Percentiles rank a stretch among this genome's conserved stretches.
Conservation (phyloP, 2,113 vertebrate species). For the Ameiurus melas region DNA sequence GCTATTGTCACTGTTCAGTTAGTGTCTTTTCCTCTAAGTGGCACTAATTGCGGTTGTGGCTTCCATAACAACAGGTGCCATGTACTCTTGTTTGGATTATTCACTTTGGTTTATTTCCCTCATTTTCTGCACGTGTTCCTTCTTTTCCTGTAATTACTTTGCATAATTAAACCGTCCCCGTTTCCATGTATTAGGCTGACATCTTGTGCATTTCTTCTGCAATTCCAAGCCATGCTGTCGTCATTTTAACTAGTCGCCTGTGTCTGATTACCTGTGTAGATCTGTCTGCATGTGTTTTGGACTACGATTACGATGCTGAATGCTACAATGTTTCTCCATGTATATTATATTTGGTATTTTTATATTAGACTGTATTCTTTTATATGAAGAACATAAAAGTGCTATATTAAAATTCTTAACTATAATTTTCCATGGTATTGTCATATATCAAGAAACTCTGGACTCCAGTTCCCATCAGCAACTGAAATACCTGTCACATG, state of each 20-base stretch:
- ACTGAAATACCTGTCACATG: too few relatives aligned
- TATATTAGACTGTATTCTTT: neutral
- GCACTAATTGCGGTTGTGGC: neutral
- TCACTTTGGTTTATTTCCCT: neutral
- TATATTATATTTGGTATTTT: neutral
- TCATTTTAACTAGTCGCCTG: neutral
- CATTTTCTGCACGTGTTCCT: neutral
- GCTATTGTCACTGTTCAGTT: neutral
- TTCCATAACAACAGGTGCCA: neutral
- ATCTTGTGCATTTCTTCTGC: constrained; percentile 2
- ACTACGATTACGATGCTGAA: neutral
- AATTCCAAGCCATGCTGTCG: neutral
- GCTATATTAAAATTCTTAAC: neutral
- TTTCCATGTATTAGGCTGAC: neutral
- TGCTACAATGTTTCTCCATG: neutral
- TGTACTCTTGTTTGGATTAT: neutral
- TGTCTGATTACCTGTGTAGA: neutral
- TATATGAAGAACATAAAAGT: neutral
- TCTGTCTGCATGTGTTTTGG: neutral
- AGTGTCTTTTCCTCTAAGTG: neutral
- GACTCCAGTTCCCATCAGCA: too few relatives aligned
- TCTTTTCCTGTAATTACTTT: neutral
- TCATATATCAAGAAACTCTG: too few relatives aligned
- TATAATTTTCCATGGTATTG: neutral
- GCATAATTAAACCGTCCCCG: neutral